A percentile compares a stretch with the other conserved stretches of the same genome.
These are phyloP conservation scores for Barnardius zonarius DNA, from an alignment of 2,113 vertebrate genomes.

Conservation along the genomic window DNA sequence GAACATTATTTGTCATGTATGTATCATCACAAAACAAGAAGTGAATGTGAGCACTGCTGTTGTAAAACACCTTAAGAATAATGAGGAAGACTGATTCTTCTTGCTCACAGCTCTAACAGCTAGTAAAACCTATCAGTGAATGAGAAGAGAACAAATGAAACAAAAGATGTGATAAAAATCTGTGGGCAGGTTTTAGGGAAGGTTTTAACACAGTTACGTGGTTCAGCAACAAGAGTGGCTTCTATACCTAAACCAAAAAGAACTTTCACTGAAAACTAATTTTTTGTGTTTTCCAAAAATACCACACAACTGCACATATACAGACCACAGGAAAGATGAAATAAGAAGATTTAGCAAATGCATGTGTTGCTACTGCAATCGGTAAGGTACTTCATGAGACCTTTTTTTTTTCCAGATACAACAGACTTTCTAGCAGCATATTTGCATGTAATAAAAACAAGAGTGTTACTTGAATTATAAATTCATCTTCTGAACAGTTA, in stretches of 20 bases:
- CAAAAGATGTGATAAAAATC: neutral
- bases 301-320: neutral
- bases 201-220: neutral
- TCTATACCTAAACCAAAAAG: neutral
- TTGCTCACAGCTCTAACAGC: neutral
- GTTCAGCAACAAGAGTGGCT: neutral
- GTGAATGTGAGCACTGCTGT: neutral
- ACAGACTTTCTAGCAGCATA: neutral
- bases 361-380: neutral
- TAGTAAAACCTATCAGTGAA: neutral
- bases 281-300: neutral
- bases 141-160: neutral
- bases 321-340: neutral
- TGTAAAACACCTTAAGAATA: neutral
- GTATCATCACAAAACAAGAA: neutral
- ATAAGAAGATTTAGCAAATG: neutral
- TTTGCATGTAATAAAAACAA: neutral
- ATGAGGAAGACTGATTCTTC: neutral
- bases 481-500: neutral
- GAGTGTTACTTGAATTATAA: neutral
- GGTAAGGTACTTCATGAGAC: neutral
- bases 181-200: neutral
- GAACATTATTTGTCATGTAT: neutral
- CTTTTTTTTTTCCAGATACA: neutral
- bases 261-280: neutral